Evolutionary conservation across 2,888 invertebrate genomes (phyloP).

Genomic region (Periphyllus acericola): DNA sequence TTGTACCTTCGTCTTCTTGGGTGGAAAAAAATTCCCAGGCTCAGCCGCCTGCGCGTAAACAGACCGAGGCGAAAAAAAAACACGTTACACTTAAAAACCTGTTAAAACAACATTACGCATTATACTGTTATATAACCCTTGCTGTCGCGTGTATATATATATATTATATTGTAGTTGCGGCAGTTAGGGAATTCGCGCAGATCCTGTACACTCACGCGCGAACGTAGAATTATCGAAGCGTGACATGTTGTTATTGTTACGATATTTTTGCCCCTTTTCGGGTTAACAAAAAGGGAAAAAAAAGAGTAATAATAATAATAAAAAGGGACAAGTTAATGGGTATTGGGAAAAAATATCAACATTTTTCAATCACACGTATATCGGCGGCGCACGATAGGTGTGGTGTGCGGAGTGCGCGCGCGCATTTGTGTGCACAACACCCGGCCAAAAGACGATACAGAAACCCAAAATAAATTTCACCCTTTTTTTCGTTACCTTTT

Average conservation of each 20-base stretch:
- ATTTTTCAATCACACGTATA: constrained; percentile 57
- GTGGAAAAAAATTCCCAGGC: constrained; percentile 47
- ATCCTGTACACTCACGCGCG: background rate
- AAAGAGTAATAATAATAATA: constrained; percentile 24
- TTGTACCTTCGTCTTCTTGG: background rate
- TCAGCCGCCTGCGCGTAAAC: background rate
- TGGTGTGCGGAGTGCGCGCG: background rate
- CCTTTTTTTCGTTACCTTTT: constrained; percentile 49
- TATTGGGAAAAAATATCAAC: constrained; percentile 54
- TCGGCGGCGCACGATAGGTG: background rate
- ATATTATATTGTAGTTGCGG: no score
- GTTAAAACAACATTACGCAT: constrained; percentile 55
- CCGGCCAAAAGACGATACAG: constrained; percentile 61
- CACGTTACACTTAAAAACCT: constrained; percentile 62
- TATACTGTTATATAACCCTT: constrained; percentile 41
- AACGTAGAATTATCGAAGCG: constrained; percentile 57
- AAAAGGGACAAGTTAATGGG: constrained; percentile 59
- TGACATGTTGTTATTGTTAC: constrained; percentile 58
- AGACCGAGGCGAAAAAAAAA: constrained; percentile 12
- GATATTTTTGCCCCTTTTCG: constrained; percentile 25
- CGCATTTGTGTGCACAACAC: constrained; percentile 42
- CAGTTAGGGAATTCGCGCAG: constrained; percentile 48
- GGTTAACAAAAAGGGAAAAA: constrained; percentile 26
- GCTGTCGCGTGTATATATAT: background rate
- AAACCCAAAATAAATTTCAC: constrained; percentile 59